Evolutionary conservation across 1,140 invertebrate genomes (phyloP).

Genomic region (Diuraphis noxia): DNA sequence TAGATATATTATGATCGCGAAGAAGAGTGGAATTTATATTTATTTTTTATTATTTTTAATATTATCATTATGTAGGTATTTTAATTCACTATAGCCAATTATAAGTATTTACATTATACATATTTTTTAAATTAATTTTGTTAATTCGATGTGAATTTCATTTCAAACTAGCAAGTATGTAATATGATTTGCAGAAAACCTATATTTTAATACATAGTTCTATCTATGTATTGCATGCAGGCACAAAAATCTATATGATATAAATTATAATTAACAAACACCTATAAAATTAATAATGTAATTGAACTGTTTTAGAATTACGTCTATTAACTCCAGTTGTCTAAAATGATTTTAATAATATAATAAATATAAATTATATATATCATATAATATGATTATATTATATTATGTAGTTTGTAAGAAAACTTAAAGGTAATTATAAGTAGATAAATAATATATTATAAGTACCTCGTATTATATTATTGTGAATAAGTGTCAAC

Average conservation of each 20-base stretch:
- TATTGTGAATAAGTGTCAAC: background rate
- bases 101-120: background rate
- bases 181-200: background rate
- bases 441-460: background rate
- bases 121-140: no score
- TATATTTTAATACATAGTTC: background rate
- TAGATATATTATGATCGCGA: background rate
- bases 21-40: background rate
- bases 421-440: background rate
- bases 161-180: background rate
- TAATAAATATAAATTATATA: no score
- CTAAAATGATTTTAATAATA: background rate
- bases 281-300: background rate
- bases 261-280: background rate
- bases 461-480: background rate
- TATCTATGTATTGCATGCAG: background rate
- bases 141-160: background rate
- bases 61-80: background rate
- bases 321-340: background rate
- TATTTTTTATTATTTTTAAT: background rate
- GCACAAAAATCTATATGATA: background rate
- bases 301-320: background rate
- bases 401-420: background rate
- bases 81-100: background rate
- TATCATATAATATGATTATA: no score